Evolutionary conservation across 2,888 invertebrate species (phyloP).

Genomic region (Exocentrus adspersus): DNA sequence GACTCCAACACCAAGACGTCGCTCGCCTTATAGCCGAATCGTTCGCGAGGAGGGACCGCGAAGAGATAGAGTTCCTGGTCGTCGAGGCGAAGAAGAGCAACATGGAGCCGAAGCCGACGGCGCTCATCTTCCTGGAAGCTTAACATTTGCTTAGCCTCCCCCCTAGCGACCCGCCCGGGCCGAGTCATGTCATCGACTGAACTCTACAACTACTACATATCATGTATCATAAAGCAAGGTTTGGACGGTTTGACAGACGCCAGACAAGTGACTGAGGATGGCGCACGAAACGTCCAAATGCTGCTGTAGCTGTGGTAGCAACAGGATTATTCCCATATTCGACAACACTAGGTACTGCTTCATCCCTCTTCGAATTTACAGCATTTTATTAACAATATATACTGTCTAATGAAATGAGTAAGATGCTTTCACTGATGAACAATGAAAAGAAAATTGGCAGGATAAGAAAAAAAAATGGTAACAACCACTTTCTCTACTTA

Average conservation of each 20-base stretch:
- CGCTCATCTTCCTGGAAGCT: constrained; percentile 90
- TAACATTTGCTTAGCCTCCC: constrained; percentile 91
- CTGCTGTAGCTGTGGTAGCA: constrained; percentile 51
- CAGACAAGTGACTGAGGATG: constrained; percentile 25
- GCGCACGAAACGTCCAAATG: constrained; percentile 30
- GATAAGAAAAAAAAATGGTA: too few species aligned
- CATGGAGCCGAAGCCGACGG: constrained; percentile 90
- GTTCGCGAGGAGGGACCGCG: constrained; percentile 88
- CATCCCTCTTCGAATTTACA: too few species aligned
- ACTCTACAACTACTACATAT: constrained; percentile 56
- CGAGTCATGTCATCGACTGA: constrained; percentile 71
- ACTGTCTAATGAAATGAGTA: background rate
- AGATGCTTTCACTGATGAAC: background rate
- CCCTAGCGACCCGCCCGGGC: constrained; percentile 80
- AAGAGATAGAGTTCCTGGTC: constrained; percentile 94
- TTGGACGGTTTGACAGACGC: constrained; percentile 24
- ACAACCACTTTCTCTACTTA: too few species aligned
- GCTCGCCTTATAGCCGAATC: constrained; percentile 93
- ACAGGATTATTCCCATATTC: constrained; percentile 42
- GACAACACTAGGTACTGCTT: background rate
- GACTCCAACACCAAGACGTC: constrained; percentile 89
- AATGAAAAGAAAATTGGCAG: too few species aligned
- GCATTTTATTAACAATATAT: background rate
- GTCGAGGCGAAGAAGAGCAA: constrained; percentile 93
- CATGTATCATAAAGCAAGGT: constrained; percentile 44